These are phyloP conservation scores for Acanthurus lineatus DNA, from an alignment of 2,797 vertebrate genomes.

Conservation along the genomic window DNA sequence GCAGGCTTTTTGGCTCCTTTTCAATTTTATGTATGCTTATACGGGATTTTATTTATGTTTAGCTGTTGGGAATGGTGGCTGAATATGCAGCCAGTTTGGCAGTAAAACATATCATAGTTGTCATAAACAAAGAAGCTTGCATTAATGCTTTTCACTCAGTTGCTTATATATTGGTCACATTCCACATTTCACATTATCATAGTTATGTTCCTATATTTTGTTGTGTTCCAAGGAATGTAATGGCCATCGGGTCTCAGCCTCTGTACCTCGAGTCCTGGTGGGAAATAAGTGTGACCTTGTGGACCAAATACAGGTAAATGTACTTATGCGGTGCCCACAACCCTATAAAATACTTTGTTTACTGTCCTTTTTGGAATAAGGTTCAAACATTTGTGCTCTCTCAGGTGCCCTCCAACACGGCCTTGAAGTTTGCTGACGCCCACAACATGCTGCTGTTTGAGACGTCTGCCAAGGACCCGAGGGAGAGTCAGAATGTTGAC, in stretches of 20 bases:
- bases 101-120: not conserved
- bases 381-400: not conserved
- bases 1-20: not conserved
- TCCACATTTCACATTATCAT: not conserved
- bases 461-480: constrained; percentile 98
- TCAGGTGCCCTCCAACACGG: constrained; percentile 94
- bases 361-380: not conserved
- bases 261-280: constrained; percentile 93
- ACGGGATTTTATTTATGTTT: constrained; percentile 8
- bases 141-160: not conserved
- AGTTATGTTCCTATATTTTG: constrained; percentile 39
- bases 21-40: not conserved
- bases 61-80: not conserved
- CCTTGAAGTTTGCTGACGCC: constrained; percentile 94
- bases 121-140: not conserved
- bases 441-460: constrained; percentile 99
- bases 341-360: not conserved
- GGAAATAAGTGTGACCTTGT: constrained; percentile 98
- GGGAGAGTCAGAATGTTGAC: constrained; percentile 96
- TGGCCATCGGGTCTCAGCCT: constrained; percentile 91
- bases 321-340: no score
- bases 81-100: not conserved
- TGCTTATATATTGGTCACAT: not conserved
- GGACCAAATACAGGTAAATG: constrained; percentile 87
- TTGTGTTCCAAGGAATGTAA: constrained; percentile 92